Base-by-base conservation (phyloP, 2,888 invertebrate species). In the Hypomecis atomaria region DNA sequence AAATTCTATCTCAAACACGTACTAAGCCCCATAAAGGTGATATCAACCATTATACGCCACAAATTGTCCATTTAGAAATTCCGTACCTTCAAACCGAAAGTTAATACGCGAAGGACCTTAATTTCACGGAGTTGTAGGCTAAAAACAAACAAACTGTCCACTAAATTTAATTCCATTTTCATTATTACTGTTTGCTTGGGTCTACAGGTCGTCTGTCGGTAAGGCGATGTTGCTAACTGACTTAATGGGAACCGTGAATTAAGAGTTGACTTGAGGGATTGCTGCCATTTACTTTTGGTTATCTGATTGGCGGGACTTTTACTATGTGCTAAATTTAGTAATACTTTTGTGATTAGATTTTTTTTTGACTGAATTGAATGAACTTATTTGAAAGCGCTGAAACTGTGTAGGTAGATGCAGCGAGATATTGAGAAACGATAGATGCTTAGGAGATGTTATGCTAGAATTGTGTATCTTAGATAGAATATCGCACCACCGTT, bases 141-240 rank as follows among this genome's bases (percentile, higher is more conserved):
- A 70, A 66, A 76, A 72, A 76, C 76, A 76, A 78, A 78, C 76
- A 77, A 74, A 74, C 72, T 75, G 67, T 69, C 66, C 65, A 71
- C 65, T 71, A 72, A 80, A 80, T 78, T 78, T 73, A 74, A 78
- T 78, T 76, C 66, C 66, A 65, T 77, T 75, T 76, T 65, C 72
- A 75, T 76, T 75, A 72, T 74, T 71, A 68, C 67, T 79, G 73
- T 81, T 79, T 75, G 48, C 71, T 75, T 69, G 66, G 70, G 73
- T 55, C 61, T 69, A 44, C 44, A 43, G 59, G 54, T 49, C 50
- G 59, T 55, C 59, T 54, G 58, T 40, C 59, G 59, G 55, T 52
- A 52, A 55, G 65, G 42, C 40, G 10, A 33, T 42, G 33, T 53
- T 53, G 42, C 43, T 13, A 9, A 38, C 50, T 59, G 43, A 52